phyloP scores from a whole-genome alignment of 2,797 vertebrate species.

The Alexandromys oeconomus region DNA sequence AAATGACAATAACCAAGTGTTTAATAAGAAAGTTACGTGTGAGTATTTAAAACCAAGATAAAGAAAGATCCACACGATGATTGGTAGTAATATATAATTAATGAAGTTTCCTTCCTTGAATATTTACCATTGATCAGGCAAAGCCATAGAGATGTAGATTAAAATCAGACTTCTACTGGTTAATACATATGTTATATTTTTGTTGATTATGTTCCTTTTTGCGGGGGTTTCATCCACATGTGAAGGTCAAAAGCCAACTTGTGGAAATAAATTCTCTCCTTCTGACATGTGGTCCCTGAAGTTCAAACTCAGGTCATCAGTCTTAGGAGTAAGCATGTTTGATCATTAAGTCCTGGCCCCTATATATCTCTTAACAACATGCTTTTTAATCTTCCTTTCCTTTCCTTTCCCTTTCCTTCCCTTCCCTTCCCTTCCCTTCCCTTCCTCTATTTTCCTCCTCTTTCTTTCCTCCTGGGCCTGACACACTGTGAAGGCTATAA shows the following conservation, averaged over 20 bases:
- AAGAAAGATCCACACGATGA: slow-evolving; percentile 27
- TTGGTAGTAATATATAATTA: slow-evolving; percentile 43
- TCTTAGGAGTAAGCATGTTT: background rate
- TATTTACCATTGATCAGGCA: slow-evolving; percentile 23
- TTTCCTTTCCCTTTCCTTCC: background rate
- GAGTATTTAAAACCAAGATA: slow-evolving; percentile 17
- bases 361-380: background rate
- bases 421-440: no score
- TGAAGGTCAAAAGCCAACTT: background rate
- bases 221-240: accelerated
- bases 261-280: background rate
- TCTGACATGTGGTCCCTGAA: background rate
- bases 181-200: background rate
- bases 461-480: background rate
- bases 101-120: slow-evolving; percentile 47
- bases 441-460: background rate
- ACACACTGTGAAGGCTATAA: background rate
- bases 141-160: background rate
- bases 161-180: slow-evolving; percentile 26
- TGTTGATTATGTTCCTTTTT: background rate
- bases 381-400: background rate
- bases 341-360: background rate
- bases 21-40: background rate
- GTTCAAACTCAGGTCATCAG: background rate
- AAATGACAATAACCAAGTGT: slow-evolving; percentile 51